These are phyloP conservation scores for Octopus sinensis DNA, from an alignment of 1,140 invertebrate species.

Conservation along the genomic window DNA sequence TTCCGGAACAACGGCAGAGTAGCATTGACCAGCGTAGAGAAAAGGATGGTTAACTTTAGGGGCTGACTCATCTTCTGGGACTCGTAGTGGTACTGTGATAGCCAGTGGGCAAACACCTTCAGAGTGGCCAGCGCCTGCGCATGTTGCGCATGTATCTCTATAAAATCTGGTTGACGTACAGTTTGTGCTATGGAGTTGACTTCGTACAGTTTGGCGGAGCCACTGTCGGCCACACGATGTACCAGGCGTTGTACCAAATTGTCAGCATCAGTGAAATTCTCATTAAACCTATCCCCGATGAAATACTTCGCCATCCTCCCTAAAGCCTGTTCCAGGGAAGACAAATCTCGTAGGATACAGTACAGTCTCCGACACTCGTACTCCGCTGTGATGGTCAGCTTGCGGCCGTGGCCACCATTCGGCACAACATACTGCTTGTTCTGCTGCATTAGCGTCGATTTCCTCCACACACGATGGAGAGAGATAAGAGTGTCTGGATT, in stretches of 20 bases:
- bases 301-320: conserved; percentile 65
- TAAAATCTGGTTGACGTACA: conserved; percentile 58
- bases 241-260: conserved; percentile 54
- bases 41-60: conserved; percentile 44
- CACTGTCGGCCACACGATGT: conserved; percentile 55
- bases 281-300: conserved; percentile 58
- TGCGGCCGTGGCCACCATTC: conserved; percentile 41
- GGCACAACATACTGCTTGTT: conserved; percentile 52
- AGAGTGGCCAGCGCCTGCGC: conserved; percentile 68
- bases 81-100: conserved; percentile 52
- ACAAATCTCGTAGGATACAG: conserved; percentile 64
- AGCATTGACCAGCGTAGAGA: conserved; percentile 48
- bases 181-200: conserved; percentile 54
- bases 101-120: conserved; percentile 69
- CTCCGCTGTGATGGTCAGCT: conserved; percentile 55
- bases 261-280: conserved; percentile 46
- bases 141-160: conserved; percentile 66
- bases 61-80: conserved; percentile 40
- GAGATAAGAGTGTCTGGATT: too few species aligned
- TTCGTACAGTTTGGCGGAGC: conserved; percentile 56
- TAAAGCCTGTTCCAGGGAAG: conserved; percentile 64
- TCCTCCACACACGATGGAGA: too few species aligned
- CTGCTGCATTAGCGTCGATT: too few species aligned
- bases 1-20: conserved; percentile 49
- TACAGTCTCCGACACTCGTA: conserved; percentile 61